phyloP scores from a whole-genome alignment of 2,113 vertebrate species.

The Circaetus gallicus region DNA sequence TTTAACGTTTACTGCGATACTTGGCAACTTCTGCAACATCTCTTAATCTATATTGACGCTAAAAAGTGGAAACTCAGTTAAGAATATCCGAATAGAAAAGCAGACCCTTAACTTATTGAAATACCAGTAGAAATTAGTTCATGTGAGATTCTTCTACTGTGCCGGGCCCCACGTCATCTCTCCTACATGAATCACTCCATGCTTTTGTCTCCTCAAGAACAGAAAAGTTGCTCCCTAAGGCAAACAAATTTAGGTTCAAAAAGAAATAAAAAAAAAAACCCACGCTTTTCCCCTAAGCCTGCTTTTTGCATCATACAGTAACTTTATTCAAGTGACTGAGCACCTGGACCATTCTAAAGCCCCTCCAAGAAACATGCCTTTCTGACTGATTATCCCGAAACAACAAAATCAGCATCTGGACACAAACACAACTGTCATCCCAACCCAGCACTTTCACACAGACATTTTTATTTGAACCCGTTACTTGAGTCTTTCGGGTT shows the following conservation, averaged over 20 bases:
- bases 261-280: neutral
- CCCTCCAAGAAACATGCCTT: neutral
- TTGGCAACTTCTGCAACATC: neutral
- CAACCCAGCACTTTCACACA: fast-evolving
- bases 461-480: fast-evolving
- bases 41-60: neutral
- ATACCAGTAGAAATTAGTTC: neutral
- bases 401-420: neutral
- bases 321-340: neutral
- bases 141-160: neutral
- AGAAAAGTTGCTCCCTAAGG: neutral
- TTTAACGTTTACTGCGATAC: neutral
- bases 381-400: neutral
- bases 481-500: fast-evolving
- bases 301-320: neutral
- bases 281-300: neutral
- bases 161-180: neutral
- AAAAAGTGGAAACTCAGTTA: neutral
- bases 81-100: neutral
- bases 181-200: neutral
- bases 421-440: neutral
- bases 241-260: neutral
- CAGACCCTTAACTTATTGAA: neutral
- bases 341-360: fast-evolving
- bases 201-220: neutral